phyloP scores from a whole-genome alignment of 2,113 vertebrate species.

The Corvus hawaiiensis region DNA sequence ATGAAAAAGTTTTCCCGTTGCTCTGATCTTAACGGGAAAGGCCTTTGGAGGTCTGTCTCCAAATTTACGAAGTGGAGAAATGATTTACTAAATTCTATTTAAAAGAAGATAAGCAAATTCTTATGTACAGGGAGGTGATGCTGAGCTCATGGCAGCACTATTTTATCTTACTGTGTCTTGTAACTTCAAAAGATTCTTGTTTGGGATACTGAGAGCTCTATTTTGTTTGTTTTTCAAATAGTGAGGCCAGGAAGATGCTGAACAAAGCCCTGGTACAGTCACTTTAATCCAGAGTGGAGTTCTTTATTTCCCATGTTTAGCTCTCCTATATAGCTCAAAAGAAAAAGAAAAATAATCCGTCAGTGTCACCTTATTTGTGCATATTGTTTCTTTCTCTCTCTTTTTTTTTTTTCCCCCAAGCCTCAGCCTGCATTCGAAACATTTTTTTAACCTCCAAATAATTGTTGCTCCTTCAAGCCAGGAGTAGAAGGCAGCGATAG shows the following conservation, averaged over 20 bases:
- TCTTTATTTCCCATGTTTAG: neutral
- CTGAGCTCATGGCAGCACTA: neutral
- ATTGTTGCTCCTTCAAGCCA: constrained; percentile 14
- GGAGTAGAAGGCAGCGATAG: neutral
- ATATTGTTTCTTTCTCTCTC: neutral
- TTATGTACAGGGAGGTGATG: neutral
- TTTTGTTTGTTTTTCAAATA: neutral
- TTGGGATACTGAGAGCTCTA: neutral
- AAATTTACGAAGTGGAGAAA: neutral
- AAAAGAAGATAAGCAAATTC: neutral
- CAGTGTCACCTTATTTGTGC: neutral
- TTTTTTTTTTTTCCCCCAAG: neutral
- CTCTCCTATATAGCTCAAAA: neutral
- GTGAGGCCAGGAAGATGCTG: neutral
- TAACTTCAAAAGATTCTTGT: neutral
- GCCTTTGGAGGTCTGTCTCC: neutral
- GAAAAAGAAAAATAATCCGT: neutral
- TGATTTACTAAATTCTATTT: neutral
- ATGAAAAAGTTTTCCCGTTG: neutral
- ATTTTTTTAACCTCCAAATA: constrained; percentile 26
- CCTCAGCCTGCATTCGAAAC: neutral
- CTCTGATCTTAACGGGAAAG: neutral
- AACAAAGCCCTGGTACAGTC: constrained; percentile 10
- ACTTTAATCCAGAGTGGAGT: neutral
- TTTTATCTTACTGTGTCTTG: neutral